These are phyloP conservation scores for Zonotrichia leucophrys DNA, from an alignment of 2,113 vertebrate species.

Conservation along the genomic window DNA sequence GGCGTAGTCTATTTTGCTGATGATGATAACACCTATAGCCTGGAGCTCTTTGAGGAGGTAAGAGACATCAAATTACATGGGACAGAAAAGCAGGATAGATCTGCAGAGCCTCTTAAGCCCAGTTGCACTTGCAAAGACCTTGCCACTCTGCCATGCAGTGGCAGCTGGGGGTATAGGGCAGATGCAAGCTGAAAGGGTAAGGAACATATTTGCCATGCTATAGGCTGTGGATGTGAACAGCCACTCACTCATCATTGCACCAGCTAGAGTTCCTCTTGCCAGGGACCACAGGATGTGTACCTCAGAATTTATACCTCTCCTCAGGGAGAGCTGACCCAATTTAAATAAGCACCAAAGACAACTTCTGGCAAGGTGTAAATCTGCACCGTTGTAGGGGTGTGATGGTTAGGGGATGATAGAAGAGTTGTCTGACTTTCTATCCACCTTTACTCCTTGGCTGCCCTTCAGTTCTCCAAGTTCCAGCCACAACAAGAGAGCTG, in stretches of 20 bases:
- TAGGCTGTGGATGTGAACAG: not conserved
- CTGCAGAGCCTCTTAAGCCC: not conserved
- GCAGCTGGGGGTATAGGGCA: not conserved
- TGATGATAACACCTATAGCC: constrained; percentile 95
- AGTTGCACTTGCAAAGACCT: not conserved
- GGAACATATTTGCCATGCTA: not conserved
- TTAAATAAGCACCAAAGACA: not conserved
- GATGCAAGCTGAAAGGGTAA: not conserved
- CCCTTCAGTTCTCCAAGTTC: not conserved
- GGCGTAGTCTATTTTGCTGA: constrained; percentile 95
- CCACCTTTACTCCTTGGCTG: not conserved
- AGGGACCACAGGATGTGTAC: not conserved
- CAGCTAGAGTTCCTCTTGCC: not conserved
- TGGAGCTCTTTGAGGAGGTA: constrained; percentile 96
- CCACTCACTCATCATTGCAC: not conserved
- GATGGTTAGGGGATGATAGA: not conserved
- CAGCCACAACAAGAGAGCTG: not conserved
- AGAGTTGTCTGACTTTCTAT: not conserved
- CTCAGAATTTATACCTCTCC: not conserved
- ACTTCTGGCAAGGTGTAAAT: not conserved
- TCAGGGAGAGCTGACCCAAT: not conserved
- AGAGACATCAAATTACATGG: not conserved
- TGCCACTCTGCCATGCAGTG: fast-evolving
- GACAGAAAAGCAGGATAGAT: not conserved
- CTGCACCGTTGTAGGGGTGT: not conserved